Evolutionary conservation across 2,113 vertebrate species (phyloP), one percentile per base, ranked within the genome.

Genomic region (Pterocles burchelli): DNA sequence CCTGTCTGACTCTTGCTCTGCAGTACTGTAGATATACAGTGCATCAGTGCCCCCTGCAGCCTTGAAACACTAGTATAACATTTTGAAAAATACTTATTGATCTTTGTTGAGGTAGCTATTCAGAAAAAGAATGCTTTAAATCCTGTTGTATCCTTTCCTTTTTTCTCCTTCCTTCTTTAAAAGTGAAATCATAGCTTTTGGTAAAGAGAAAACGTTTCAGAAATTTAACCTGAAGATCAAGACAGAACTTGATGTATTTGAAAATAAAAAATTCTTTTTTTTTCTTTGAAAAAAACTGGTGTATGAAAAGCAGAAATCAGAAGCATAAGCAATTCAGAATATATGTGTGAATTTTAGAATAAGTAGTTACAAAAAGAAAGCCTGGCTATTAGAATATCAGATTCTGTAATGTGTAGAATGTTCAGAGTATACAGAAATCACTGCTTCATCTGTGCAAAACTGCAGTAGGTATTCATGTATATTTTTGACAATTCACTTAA

Each of bases 11-110:
- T 85, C 72, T 93, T 87, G 41, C 17, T 67, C 79, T 82, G 89
- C 82, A 55, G 45, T 36, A 7, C 17, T 72, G 17, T n/a, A 48
- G 33, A 88, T 95, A 51, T 20, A 66, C 36, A 52, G 96, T 96
- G 66, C 97, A 57, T 90, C 93, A 98, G 93, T 91, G 98, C 98
- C 98, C 98, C 97, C 98, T 98, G 90, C 95, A 97, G 98, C n/a
- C 45, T 77, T 11, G 29, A 66, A 95, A 80, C 36, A 26, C 28
- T 17, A 34, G 18, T 19, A 67, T 72, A 70, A 54, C 31, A 52
- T 66, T 77, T 25, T 2, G 68, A 77, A 89, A 67, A 20, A 48
- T 38, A 29, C 1, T 17, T 86, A 26, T 54, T 80, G 51, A 48
- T 78, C 19, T 66, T 61, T 48, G 14, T 74, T 93, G 41, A 57